Evolutionary conservation across 2,113 vertebrate genomes (phyloP).

Genomic region (Elaphurus davidianus): DNA sequence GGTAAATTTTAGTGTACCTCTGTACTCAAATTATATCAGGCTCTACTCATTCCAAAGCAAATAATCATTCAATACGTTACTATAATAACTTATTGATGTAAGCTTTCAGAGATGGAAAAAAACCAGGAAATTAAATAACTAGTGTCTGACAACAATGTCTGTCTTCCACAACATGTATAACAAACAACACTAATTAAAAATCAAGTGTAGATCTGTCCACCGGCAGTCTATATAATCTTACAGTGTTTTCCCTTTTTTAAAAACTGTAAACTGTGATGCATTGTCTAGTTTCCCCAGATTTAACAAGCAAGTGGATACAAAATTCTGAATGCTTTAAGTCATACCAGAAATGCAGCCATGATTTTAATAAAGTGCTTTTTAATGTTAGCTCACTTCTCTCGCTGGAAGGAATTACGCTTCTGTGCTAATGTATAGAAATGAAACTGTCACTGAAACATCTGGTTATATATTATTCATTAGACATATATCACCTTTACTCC

Average conservation of each 20-base stretch:
- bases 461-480: slow-evolving; percentile 49
- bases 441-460: slow-evolving; percentile 54
- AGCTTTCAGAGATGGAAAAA: not conserved
- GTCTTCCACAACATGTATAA: not conserved
- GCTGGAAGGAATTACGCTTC: slow-evolving; percentile 25
- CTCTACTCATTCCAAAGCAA: not conserved
- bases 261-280: not conserved
- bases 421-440: slow-evolving; percentile 41
- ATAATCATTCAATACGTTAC: not conserved
- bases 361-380: slow-evolving; percentile 48
- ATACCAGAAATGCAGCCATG: slow-evolving; percentile 39
- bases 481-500: slow-evolving; percentile 31
- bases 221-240: not conserved
- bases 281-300: not conserved
- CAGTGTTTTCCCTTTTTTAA: not conserved
- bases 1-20: not conserved
- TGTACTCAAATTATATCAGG: not conserved
- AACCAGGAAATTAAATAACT: slow-evolving; percentile 19
- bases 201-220: not conserved
- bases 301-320: slow-evolving; percentile 12
- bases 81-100: not conserved
- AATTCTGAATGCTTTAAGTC: slow-evolving; percentile 39
- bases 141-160: not conserved
- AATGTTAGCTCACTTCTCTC: slow-evolving; percentile 41
- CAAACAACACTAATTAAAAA: slow-evolving; percentile 12